A percentile compares a stretch with the other conserved stretches of the same genome.
phyloP scores from a whole-genome alignment of 2,888 invertebrate genomes.

The Bimastos eiseni region DNA sequence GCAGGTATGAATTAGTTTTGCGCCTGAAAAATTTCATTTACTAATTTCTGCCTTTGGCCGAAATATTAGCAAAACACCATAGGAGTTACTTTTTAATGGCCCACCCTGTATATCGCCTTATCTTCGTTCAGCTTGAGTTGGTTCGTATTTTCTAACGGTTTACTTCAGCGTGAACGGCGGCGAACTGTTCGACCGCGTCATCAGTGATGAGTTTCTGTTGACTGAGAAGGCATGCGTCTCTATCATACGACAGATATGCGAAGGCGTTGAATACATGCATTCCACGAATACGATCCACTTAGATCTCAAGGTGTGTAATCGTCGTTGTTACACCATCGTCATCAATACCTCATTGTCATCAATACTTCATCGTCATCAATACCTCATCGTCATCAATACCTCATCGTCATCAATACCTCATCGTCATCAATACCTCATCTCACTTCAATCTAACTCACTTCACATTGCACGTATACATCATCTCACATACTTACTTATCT shows the following conservation, averaged over 20 bases:
- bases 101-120: neutral
- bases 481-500: too few relatives aligned
- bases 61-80: too few relatives aligned
- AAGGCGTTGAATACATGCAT: slow-evolving; percentile 96
- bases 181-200: slow-evolving; percentile 96
- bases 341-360: too few relatives aligned
- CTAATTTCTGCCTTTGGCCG: too few relatives aligned
- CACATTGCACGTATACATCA: too few relatives aligned
- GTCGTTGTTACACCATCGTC: neutral
- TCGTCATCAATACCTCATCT: too few relatives aligned
- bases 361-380: too few relatives aligned
- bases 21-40: too few relatives aligned
- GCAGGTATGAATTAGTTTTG: too few relatives aligned
- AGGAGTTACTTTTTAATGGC: neutral
- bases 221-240: slow-evolving; percentile 95
- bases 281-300: slow-evolving; percentile 91
- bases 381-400: too few relatives aligned
- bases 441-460: too few relatives aligned
- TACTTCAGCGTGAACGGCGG: slow-evolving; percentile 88
- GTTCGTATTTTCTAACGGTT: neutral
- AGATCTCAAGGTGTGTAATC: slow-evolving; percentile 82
- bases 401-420: too few relatives aligned
- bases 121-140: neutral
- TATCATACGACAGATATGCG: slow-evolving; percentile 96
- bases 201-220: slow-evolving; percentile 94